Base-by-base conservation (phyloP, 2,113 vertebrate species). In the Sinocyclocheilus anshuiensis region DNA sequence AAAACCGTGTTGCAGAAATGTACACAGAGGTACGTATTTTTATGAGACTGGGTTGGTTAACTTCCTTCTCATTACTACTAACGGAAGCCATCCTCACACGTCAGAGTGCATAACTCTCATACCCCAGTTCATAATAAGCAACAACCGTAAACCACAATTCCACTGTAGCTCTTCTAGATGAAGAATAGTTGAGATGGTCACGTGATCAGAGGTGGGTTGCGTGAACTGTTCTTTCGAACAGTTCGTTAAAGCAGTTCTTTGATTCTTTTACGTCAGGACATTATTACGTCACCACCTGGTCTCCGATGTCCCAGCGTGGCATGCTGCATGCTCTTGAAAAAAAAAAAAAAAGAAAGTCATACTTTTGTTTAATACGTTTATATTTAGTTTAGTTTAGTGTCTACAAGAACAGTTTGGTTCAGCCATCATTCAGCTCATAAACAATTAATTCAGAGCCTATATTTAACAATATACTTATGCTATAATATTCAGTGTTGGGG, bases 121-220 rank as follows among this genome's bases (percentile, higher is more conserved):
- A 11, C 33, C 74, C 18, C 24, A 76, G 76, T 11, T 87, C 77
- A 24, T 63, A 1, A 29, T 26, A 26, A 45, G 3, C 29, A 63
- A 45, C 16, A 65, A 65, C 39, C 7, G 13, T 63, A 22, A 63
- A 42, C 6, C 59, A 33, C 48, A 48, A 13, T 18, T 48, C 22
- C 7, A 12, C 42, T 29, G 7, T 29, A 65, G 26, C 33, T 45
- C 45, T 63, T 45, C 29, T 69, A 39, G 79, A 50, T 85, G 55
- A 85, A 87, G 83, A 87, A 85, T 83, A 85, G 72, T 86, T 84
- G n/a, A 22, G 24, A 13, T 7, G 50, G 69, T 22, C 88, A 89
- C 72, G 88, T 89, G 88, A 89, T 67, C 48, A 45, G 22, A 89
- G 88, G 88, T 89, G 85, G 77, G 92, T 10, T 9, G 2, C 42